Percentiles rank a stretch among this genome's conserved stretches.
Conservation (phyloP, 2,113 vertebrate genomes). For the Hydrochoerus hydrochaeris region DNA sequence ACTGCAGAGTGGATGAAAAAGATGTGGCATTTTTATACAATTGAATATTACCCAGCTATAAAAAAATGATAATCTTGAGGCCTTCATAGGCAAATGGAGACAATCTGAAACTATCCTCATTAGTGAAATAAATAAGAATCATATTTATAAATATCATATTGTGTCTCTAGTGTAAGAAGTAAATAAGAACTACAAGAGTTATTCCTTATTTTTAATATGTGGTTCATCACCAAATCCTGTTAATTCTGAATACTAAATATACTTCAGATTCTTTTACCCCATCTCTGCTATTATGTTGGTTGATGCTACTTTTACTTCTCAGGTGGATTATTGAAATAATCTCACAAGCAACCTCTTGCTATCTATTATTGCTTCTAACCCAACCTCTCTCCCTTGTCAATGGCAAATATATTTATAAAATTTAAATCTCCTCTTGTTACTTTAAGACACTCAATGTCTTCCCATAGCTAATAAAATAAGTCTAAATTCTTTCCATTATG, state of each 20-base stretch:
- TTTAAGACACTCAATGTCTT: background rate
- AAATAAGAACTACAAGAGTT: no score
- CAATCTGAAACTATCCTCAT: no score
- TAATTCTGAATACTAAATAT: background rate
- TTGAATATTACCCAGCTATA: no score
- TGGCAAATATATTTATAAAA: conserved; percentile 3
- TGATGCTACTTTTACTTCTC: background rate
- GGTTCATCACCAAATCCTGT: background rate
- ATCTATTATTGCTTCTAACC: background rate
- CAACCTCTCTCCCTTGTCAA: background rate
- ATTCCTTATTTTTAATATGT: background rate
- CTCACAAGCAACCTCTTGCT: background rate
- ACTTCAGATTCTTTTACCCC: background rate
- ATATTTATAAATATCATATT: no score
- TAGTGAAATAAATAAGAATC: no score
- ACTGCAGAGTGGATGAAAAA: no score
- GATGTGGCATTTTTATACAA: no score
- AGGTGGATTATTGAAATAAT: background rate
- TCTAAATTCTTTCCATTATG: background rate
- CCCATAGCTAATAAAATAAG: background rate
- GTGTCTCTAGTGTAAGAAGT: no score
- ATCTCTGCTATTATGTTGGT: background rate
- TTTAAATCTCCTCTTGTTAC: background rate
- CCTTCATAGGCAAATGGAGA: no score
- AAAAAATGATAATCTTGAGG: no score